Evolutionary conservation across 2,113 vertebrate genomes (phyloP).

Genomic region (Solea senegalensis): DNA sequence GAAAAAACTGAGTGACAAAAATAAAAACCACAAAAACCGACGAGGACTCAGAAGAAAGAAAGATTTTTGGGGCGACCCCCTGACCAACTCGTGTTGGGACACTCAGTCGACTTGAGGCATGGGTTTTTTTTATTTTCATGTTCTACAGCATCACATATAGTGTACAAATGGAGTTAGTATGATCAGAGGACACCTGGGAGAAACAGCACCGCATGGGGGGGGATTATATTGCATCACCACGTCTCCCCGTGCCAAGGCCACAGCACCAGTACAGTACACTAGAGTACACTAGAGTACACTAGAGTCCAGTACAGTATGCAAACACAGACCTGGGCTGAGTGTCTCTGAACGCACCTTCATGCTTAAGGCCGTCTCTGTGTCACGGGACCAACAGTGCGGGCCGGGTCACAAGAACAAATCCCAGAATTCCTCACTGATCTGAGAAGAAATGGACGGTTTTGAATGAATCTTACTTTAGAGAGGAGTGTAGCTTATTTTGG

Average conservation of each 20-base stretch:
- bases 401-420: conserved; percentile 39
- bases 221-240: conserved; percentile 54
- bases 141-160: conserved; percentile 69
- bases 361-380: conserved; percentile 31
- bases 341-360: conserved; percentile 40
- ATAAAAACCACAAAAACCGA: conserved; percentile 1
- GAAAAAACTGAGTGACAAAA: background rate
- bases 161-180: conserved; percentile 59
- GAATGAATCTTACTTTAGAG: conserved; percentile 3
- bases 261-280: conserved; percentile 31
- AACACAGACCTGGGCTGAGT: conserved; percentile 22
- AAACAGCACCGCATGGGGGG: conserved; percentile 39
- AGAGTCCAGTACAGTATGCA: conserved; percentile 1
- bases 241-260: conserved; percentile 22
- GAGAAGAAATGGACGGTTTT: conserved; percentile 1
- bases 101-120: conserved; percentile 62
- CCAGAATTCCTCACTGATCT: conserved; percentile 15
- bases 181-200: conserved; percentile 47
- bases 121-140: conserved; percentile 75
- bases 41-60: conserved; percentile 21
- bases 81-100: conserved; percentile 49
- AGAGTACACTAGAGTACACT: background rate
- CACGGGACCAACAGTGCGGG: conserved; percentile 2
- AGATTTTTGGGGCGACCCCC: background rate
- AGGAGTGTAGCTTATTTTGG: conserved; percentile 36